These are phyloP conservation scores for Ormyrus thymus DNA, from an alignment of 2,888 invertebrate genomes.

Conservation along the genomic window DNA sequence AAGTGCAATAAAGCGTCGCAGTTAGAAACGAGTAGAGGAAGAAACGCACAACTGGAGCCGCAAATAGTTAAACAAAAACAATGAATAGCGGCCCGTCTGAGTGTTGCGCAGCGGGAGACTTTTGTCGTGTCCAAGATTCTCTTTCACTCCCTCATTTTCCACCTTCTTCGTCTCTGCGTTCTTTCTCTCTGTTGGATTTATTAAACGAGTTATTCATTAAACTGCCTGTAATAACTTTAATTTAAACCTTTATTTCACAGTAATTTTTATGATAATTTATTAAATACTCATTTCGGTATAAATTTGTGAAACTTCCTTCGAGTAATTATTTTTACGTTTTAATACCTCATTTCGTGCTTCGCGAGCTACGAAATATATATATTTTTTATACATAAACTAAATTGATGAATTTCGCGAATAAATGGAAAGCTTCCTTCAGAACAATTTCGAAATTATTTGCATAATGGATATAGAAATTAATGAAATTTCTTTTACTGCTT, in stretches of 20 bases:
- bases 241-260: slow-evolving; percentile 19
- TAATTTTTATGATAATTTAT: too few relatives aligned
- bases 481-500: too few relatives aligned
- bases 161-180: not conserved
- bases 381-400: too few relatives aligned
- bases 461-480: too few relatives aligned
- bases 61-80: slow-evolving; percentile 35
- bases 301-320: too few relatives aligned
- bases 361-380: too few relatives aligned
- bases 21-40: slow-evolving; percentile 6
- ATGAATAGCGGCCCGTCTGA: slow-evolving; percentile 12
- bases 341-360: too few relatives aligned
- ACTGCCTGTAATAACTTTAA: not conserved
- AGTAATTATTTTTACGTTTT: too few relatives aligned
- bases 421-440: too few relatives aligned
- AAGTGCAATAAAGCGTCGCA: slow-evolving; percentile 7
- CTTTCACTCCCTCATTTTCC: slow-evolving; percentile 4
- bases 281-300: too few relatives aligned
- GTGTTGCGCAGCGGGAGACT: slow-evolving; percentile 19
- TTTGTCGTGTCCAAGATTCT: slow-evolving; percentile 29
- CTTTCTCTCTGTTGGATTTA: not conserved
- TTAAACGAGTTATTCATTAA: slow-evolving; percentile 8
- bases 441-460: too few relatives aligned
- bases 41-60: not conserved
- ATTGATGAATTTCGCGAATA: too few relatives aligned